Conservation (phyloP, 2,888 invertebrate species). For the Stramonita haemastoma region DNA sequence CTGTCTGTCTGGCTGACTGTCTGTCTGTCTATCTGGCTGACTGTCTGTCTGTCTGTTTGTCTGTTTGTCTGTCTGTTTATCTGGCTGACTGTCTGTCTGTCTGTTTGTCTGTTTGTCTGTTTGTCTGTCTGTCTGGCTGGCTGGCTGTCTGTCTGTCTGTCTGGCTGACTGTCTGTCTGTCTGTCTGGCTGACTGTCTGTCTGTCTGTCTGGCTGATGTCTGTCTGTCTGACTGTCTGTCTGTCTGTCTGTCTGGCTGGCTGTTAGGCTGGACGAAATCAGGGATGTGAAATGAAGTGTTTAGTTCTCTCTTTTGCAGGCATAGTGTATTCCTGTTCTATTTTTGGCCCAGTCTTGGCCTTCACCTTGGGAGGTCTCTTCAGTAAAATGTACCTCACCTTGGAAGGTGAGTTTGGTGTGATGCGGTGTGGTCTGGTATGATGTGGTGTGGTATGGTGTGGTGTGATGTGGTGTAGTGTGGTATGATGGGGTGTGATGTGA, state of each 20-base stretch:
- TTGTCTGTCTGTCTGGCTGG: background rate
- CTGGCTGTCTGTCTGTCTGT: background rate
- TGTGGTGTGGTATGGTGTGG: no score
- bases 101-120: no score
- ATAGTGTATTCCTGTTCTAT: constrained; percentile 53
- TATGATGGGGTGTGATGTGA: no score
- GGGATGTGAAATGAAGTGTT: no score
- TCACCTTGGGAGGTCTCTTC: constrained; percentile 61
- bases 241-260: background rate
- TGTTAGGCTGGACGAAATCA: no score
- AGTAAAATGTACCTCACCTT: constrained; percentile 62
- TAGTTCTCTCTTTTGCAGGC: constrained; percentile 33
- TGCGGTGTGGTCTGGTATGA: no score
- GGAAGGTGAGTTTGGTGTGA: constrained; percentile 56
- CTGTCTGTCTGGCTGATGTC: constrained; percentile 13
- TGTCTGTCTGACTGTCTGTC: background rate
- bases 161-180: background rate
- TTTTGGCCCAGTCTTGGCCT: constrained; percentile 65
- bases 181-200: background rate
- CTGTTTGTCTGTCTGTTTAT: background rate
- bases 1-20: background rate
- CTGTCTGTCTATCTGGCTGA: background rate
- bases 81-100: background rate
- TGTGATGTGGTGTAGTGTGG: no score
- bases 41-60: background rate